Percentiles rank a stretch among this genome's conserved stretches.
Evolutionary conservation across 2,797 vertebrate species (phyloP).

Genomic region (Chaetodon trifasciatus): DNA sequence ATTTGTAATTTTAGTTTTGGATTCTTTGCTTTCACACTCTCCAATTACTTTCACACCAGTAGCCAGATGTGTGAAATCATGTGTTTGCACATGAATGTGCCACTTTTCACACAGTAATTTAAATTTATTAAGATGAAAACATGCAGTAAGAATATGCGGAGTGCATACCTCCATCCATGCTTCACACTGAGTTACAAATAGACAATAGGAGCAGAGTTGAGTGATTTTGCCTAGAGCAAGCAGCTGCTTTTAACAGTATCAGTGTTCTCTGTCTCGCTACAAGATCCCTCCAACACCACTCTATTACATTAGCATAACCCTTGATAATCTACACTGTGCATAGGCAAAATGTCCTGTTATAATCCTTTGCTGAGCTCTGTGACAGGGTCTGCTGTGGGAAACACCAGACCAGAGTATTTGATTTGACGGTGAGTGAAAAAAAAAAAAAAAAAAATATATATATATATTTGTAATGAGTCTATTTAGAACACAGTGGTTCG

Average conservation of each 20-base stretch:
- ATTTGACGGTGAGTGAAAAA: not conserved
- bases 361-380: not conserved
- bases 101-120: not conserved
- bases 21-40: slow-evolving; percentile 24
- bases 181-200: not conserved
- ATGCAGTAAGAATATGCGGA: not conserved
- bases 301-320: not conserved
- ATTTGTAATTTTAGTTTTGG: slow-evolving; percentile 1
- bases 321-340: slow-evolving; percentile 3
- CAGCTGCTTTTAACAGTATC: not conserved
- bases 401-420: not conserved
- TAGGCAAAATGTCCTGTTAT: not conserved
- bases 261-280: not conserved
- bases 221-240: slow-evolving; percentile 2
- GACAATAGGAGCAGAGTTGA: not conserved
- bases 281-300: not conserved
- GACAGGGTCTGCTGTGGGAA: not conserved
- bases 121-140: not conserved
- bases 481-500: too few species aligned
- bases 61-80: slow-evolving; percentile 28
- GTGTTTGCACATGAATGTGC: not conserved
- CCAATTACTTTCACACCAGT: slow-evolving; percentile 19
- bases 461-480: too few species aligned
- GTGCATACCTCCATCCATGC: not conserved
- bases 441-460: too few species aligned